These are phyloP conservation scores for Coenonympha arcania DNA, from an alignment of 2,888 invertebrate species.

Conservation along the genomic window DNA sequence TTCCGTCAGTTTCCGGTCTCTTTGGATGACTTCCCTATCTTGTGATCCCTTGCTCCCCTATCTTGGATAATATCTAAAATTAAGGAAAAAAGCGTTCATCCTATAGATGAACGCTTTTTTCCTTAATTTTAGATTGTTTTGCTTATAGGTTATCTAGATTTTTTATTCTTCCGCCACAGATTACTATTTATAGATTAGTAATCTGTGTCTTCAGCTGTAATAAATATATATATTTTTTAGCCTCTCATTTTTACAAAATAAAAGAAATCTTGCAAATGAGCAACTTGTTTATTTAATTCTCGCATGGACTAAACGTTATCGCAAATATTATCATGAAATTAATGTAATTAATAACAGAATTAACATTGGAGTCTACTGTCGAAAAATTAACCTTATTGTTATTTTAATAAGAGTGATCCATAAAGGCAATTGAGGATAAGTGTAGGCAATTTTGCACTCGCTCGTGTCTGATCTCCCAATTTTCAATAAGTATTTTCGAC, in stretches of 20 bases:
- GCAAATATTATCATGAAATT: not conserved
- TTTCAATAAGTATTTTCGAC: conserved; percentile 22
- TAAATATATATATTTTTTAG: no score
- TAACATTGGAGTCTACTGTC: no score
- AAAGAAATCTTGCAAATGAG: no score
- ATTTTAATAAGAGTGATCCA: not conserved
- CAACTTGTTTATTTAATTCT: not conserved
- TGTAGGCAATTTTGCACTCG: not conserved
- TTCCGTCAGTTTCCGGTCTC: conserved; percentile 32
- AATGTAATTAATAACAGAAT: not conserved
- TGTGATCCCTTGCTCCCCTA: conserved; percentile 2
- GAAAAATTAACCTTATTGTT: not conserved
- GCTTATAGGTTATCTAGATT: no score
- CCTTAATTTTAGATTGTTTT: not conserved
- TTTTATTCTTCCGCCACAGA: no score
- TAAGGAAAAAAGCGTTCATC: no score
- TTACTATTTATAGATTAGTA: no score
- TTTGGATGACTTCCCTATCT: conserved; percentile 25
- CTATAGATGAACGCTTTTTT: no score
- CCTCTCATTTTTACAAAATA: no score
- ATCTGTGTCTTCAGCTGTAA: no score
- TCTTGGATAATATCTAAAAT: not conserved
- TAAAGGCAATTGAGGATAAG: not conserved
- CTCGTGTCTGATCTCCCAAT: conserved; percentile 10
- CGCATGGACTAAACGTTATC: not conserved